Base-by-base conservation (phyloP, 37 sponge, comb jelly and placozoan genomes). In the Oopsacas minuta region DNA sequence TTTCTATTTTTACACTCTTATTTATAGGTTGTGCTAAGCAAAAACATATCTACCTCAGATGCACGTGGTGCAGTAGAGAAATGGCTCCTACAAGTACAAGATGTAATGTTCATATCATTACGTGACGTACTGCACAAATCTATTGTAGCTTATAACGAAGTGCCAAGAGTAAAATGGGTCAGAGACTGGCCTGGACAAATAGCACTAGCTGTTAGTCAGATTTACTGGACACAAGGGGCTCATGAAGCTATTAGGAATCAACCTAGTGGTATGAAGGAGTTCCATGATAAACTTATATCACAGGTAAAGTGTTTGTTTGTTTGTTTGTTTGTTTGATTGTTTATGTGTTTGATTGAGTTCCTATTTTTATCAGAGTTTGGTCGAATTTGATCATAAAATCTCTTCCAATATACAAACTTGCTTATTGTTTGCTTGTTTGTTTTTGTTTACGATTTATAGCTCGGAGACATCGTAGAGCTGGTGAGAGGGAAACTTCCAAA, bases 31-130 rank as follows among this genome's bases (percentile, higher is more conserved):
- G 20, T 61, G 30, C 87, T 97, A 30, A 93, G 91, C 81, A 85
- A 90, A 85, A 35, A 84, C 82, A 93, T 97, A n/a, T 97, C 99
- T 39, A 97, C 99, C 0, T 84, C 91, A 22, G 95, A 91, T 28
- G 95, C 99, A 25, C 81, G 92, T 37, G 99, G 99, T 1, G 95
- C 99, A 12, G 99, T 97, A 0, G 99, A 97, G 92, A 94, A 97
- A 84, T 97, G 99, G 99, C 89, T 97, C 37, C 89, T 97, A 35
- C 93, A 94, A 82, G 99, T 97, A 0, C 91, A 97, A 83, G 95
- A 95, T 23, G 87, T 88, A 30, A 97, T 97, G 99, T 36, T 87
- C 36, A 36, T 89, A 23, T 89, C 89, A 23, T 86, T 97, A 20
- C 89, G 87, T 35, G 94, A 96, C 81, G 92, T 96, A 12, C 85